Percentiles rank a stretch among this genome's conserved stretches.
phyloP scores from a whole-genome alignment of 1,140 invertebrate species.

The Lepidotrigona ventralis region DNA sequence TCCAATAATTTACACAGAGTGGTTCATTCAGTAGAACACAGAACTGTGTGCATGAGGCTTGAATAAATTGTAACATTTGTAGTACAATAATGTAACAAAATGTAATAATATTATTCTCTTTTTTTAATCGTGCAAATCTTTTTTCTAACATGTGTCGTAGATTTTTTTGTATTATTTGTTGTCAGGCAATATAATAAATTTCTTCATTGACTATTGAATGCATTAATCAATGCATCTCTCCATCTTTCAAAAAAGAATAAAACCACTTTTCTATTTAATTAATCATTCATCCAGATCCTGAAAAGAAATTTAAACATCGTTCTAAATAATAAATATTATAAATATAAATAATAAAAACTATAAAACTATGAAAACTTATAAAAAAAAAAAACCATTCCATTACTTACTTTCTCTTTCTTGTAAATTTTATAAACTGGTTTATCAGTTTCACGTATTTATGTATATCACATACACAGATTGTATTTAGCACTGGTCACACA shows the following conservation, averaged over 20 bases:
- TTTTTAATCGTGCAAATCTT: not conserved
- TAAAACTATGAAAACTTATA: not conserved
- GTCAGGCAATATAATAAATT: not conserved
- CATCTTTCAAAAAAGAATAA: too few relatives aligned
- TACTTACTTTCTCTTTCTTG: not conserved
- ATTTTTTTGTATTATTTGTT: too few relatives aligned
- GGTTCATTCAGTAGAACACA: not conserved
- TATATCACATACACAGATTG: slow-evolving; percentile 20
- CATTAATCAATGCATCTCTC: not conserved
- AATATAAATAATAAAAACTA: not conserved
- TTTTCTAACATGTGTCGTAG: too few relatives aligned
- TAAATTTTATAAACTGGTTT: not conserved
- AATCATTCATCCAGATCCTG: not conserved
- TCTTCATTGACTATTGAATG: not conserved
- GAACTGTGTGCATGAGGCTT: not conserved
- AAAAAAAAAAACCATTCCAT: not conserved
- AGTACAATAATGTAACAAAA: not conserved
- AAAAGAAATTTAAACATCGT: not conserved
- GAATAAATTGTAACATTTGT: not conserved
- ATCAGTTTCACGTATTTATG: not conserved
- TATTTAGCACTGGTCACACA: slow-evolving; percentile 40
- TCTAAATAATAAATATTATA: not conserved
- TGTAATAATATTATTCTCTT: not conserved
- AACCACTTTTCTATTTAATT: not conserved
- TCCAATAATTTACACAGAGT: not conserved